Conservation (phyloP, 2,113 vertebrate species). For the Psammodynastes pulverulentus region DNA sequence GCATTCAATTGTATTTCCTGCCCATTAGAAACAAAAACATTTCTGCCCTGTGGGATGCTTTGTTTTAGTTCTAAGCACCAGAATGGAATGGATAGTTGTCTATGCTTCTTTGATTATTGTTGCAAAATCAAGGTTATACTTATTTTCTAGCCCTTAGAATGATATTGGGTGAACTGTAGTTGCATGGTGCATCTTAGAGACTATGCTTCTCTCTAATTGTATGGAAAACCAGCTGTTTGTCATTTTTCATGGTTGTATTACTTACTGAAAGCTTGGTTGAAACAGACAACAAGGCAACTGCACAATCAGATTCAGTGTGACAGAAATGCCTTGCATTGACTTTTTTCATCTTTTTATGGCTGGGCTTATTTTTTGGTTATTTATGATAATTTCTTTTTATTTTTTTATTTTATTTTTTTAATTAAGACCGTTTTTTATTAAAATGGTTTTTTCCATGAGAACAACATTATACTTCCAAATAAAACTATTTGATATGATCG, state of each 20-base stretch:
- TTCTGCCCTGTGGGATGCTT: constrained; percentile 13
- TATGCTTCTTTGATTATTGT: background rate
- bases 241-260: too few species aligned
- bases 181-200: background rate
- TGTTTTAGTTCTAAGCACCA: background rate
- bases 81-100: background rate
- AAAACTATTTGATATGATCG: constrained; percentile 32
- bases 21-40: constrained; percentile 53
- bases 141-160: background rate
- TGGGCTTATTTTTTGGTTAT: background rate
- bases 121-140: background rate
- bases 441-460: constrained; percentile 17
- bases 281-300: background rate
- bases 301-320: background rate
- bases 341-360: background rate
- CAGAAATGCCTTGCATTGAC: background rate
- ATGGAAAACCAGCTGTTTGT: background rate
- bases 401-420: too few species aligned
- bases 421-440: constrained; percentile 13
- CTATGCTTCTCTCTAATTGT: background rate
- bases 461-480: constrained; percentile 48
- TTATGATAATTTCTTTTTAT: background rate
- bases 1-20: constrained; percentile 47
- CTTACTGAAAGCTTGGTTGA: background rate
- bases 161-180: background rate